These are phyloP conservation scores for Drosophila biarmipes DNA, from an alignment of 1,140 invertebrate species.

Conservation along the genomic window DNA sequence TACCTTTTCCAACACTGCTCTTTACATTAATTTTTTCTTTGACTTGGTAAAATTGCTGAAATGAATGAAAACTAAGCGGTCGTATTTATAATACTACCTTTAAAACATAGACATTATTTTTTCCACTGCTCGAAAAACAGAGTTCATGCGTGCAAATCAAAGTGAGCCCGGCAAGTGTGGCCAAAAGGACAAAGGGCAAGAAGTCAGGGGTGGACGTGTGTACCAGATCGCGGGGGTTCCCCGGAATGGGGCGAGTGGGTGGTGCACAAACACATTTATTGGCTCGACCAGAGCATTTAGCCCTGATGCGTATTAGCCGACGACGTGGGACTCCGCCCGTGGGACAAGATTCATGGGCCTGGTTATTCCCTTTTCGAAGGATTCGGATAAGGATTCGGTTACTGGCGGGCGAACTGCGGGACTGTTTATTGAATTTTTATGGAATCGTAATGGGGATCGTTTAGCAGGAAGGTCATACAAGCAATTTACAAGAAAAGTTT, in stretches of 20 bases:
- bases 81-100: no score
- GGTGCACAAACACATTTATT: conserved; percentile 30
- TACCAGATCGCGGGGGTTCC: not conserved
- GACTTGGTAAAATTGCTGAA: no score
- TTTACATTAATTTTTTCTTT: no score
- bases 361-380: conserved; percentile 12
- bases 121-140: conserved; percentile 4
- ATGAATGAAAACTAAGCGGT: no score
- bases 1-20: no score
- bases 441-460: conserved; percentile 34
- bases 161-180: conserved; percentile 53
- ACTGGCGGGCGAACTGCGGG: not conserved
- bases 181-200: conserved; percentile 20
- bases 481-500: conserved; percentile 1
- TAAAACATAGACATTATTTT: not conserved
- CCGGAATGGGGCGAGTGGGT: not conserved
- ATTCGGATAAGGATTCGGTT: not conserved
- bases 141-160: conserved; percentile 66
- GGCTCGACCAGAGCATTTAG: conserved; percentile 24
- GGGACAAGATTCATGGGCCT: conserved; percentile 38
- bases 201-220: not conserved
- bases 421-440: conserved; percentile 48
- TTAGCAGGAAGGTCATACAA: conserved; percentile 30
- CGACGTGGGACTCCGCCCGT: conserved; percentile 15
- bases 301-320: conserved; percentile 37